Evolutionary conservation across 2,888 invertebrate species (phyloP).

Genomic region (Odontothrips loti): DNA sequence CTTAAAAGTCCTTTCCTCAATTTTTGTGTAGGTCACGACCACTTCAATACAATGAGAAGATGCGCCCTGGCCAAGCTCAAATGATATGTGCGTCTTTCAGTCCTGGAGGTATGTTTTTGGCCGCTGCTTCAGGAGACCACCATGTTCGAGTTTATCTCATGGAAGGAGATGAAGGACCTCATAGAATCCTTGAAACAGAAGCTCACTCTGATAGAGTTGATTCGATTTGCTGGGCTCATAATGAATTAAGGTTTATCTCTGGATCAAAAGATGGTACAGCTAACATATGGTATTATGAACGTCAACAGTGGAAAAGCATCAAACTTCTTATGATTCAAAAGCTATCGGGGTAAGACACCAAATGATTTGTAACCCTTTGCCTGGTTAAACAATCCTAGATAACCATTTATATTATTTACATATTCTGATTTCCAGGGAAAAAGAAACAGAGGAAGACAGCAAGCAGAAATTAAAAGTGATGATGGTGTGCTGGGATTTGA

Average conservation of each 20-base stretch:
- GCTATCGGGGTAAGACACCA: slow-evolving; percentile 51
- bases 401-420: background rate
- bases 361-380: background rate
- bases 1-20: too few species aligned
- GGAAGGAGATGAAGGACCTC: slow-evolving; percentile 69
- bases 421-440: slow-evolving; percentile 32
- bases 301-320: slow-evolving; percentile 81
- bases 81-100: slow-evolving; percentile 92
- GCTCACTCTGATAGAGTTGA: slow-evolving; percentile 91
- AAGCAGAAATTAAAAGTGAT: slow-evolving; percentile 68
- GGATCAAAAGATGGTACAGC: slow-evolving; percentile 96
- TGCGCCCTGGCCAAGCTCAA: slow-evolving; percentile 89
- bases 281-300: slow-evolving; percentile 85
- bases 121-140: slow-evolving; percentile 92
- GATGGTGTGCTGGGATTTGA: slow-evolving; percentile 94
- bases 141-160: slow-evolving; percentile 88
- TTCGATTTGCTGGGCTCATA: slow-evolving; percentile 92
- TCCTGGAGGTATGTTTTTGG: slow-evolving; percentile 82
- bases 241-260: slow-evolving; percentile 81
- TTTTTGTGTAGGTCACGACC: slow-evolving; percentile 66
- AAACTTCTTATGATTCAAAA: slow-evolving; percentile 67
- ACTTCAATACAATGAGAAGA: slow-evolving; percentile 85
- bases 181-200: slow-evolving; percentile 68
- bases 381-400: background rate
- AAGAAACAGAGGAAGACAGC: slow-evolving; percentile 36